Base-by-base conservation (phyloP, 2,888 invertebrate species). In the Lycia hirtaria region DNA sequence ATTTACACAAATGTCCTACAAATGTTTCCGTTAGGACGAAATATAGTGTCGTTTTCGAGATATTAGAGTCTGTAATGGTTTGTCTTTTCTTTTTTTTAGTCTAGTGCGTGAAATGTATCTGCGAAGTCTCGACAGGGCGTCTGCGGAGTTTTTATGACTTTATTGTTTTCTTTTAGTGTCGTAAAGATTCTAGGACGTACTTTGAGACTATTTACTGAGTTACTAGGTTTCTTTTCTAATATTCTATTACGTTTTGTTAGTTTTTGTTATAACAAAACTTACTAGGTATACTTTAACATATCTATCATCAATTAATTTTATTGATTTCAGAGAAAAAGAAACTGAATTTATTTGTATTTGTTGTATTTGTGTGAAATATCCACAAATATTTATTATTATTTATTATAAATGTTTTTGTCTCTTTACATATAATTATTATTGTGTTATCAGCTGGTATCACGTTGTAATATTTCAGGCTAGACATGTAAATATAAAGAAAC, bases 111-210 rank as follows among this genome's bases (percentile, higher is more conserved):
- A 55, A 56, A 56, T 49, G 48, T 55, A 38, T 44, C 43, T 24
- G 32, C 12, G 43, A 12, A 19, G 49, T 32, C 22, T 47, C 40
- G 32, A 35, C 30, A 33, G 26, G 45, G 26, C 33, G 51, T 52
- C 57, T 56, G 45, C 45, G 6, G 56, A 47, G 35, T 43, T 56
- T 56, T 56, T 48, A 35, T 51, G 26, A 41, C 33, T 47, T 50
- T 55, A 48, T 28, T 56, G 56, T 43, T 49, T 19, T 50, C 19
- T 50, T 43, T 48, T 32, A 32, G 24, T 12, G 19, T 47, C 32
- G 26, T 41, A 41, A 41, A 48, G 24, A 19, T 17, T 24, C n/a
- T 12, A 26, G 28, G 24, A 52, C 15, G n/a, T 12, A 17, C 15
- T 47, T 35, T 19, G 12, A 3, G 44, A 20, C 30, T 32, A 44